Evolutionary conservation across 2,113 vertebrate species (phyloP), one percentile per base, ranked within the genome.

Genomic region (Ellobius talpinus): DNA sequence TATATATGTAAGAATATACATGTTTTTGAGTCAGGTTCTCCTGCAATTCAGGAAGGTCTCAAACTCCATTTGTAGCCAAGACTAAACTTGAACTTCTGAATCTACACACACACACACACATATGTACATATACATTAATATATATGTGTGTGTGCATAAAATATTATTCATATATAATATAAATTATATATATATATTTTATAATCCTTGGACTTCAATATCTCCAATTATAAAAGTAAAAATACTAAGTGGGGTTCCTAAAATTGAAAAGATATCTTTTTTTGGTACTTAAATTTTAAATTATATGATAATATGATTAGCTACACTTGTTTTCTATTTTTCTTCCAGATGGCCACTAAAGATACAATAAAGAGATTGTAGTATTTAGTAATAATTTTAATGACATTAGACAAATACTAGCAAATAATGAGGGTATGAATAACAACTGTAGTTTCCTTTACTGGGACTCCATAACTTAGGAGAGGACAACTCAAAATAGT

Each of bases 301-400:
- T 33, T 8, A 36, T 63, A 24, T 21, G 13, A 17, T 16, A 77
- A 70, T 74, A 42, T 87, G 4, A 16, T 52, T 45, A 2, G 24
- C 29, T 63, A 45, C 0, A 23, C 1, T 79, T 61, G 81, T 39
- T 19, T 1, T 3, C 11, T 5, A 29, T 61, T 92, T 7, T 94
- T 55, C 66, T 68, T n/a, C 24, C 9, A 55, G 14, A 92, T 74
- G 42, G 66, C 19, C 1, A 1, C 42, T 73, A 33, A 68, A 3
- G 29, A 1, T 23, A 73, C 47, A 36, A 13, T 74, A 52, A 19
- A 39, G 16, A 21, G 1, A 29, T 52, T 86, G 12, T 11, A 61
- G 74, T 45, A 19, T 89, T 77, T 31, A 89, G 36, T 76, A 29
- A 76, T 47, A 21, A 10, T 63, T 97, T 96, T 91, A 81, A 45